Evolutionary conservation across 30 jellyfish, hydroid and myxozoan species (phyloP), one percentile per base, ranked within the genome.

Genomic region (Catostylus mosaicus): DNA sequence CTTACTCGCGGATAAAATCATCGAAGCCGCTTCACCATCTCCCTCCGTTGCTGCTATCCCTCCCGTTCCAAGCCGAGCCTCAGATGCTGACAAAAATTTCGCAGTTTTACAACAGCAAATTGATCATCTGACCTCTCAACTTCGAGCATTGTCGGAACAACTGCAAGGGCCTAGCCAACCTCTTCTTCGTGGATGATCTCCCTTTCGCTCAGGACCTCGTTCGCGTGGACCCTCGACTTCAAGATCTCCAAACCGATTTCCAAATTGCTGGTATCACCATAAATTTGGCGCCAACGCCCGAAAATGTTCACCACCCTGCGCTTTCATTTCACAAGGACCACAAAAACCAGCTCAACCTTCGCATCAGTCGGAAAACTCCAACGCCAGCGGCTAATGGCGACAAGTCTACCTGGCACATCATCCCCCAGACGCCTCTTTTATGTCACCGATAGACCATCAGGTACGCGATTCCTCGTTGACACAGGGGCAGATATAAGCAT

Each of bases 351-450:
- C 67, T n/a, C 67, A 20, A 7, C 7, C 77, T 7, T 1, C 70
- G 30, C 75, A 50, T 8, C 67, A 26, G 9, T 34, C 19, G 89
- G 89, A 61, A 78, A 78, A 78, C 79, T 57, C 0, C 89, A 84
- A 10, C 30, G 88, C 88, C 88, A 76, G 86, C 77, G 77, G 46
- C 77, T 74, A 74, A 48, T 11, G 77, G 77, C 51, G 52, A 43
- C 86, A 43, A 3, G 51, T 43, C 86, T 19, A 32, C 31, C 83
- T 71, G 78, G 74, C 31, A 32, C 14, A 5, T 14, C 54, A 7
- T 14, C 54, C 54, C 54, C 54, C 54, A 40, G 54, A 5, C n/a
- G n/a, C n/a, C n/a, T n/a, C n/a, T n/a, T n/a, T n/a, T n/a, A n/a
- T n/a, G n/a, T n/a, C n/a, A n/a, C 54, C 14, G 54, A 40, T 40